phyloP scores from a whole-genome alignment of 2,113 vertebrate species.

The Dicaeum eximium region DNA sequence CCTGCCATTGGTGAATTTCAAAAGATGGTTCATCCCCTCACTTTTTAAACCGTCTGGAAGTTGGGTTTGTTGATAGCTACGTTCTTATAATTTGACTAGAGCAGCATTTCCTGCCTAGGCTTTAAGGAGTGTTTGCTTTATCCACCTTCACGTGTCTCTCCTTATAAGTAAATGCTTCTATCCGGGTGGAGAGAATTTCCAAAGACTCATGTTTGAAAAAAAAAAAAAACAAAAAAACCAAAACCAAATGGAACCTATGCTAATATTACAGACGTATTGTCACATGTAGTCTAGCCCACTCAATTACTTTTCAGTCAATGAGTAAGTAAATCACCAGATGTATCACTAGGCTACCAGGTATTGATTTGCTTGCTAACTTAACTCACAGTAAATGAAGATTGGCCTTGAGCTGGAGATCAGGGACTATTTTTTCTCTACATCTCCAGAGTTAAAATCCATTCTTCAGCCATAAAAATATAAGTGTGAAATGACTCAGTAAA shows the following conservation, averaged over 20 bases:
- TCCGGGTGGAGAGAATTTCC: neutral
- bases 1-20: neutral
- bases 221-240: neutral
- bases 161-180: neutral
- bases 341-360: neutral
- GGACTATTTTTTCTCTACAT: neutral
- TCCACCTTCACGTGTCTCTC: neutral
- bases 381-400: neutral
- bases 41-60: neutral
- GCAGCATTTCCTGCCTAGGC: neutral
- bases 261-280: neutral
- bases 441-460: neutral
- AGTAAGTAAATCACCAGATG: constrained; percentile 36
- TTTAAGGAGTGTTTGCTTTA: neutral
- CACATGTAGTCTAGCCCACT: neutral
- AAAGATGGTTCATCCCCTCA: neutral
- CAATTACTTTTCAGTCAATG: constrained; percentile 22
- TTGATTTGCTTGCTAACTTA: constrained; percentile 21
- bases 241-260: neutral
- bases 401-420: constrained; percentile 5
- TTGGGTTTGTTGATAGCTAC: neutral
- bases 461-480: neutral
- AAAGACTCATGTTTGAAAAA: neutral
- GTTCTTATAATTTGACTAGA: neutral
- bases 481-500: neutral